Evolutionary conservation across 2,113 vertebrate species (phyloP).

Genomic region (Spilogale gracilis): DNA sequence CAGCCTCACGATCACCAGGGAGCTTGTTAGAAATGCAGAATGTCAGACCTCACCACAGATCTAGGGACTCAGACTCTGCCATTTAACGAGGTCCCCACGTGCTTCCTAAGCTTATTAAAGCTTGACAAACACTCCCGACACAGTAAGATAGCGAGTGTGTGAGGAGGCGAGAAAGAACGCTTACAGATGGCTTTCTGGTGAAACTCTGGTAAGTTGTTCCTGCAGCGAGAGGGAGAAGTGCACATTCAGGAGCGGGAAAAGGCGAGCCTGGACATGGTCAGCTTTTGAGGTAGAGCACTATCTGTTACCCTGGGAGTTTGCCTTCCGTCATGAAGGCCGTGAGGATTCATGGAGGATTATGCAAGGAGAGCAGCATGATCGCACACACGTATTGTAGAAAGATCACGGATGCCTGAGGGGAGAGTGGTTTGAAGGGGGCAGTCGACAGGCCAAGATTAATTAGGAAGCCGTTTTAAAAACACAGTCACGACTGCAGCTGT

Average conservation of each 20-base stretch:
- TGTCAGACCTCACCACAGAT: neutral
- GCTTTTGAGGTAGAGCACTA: neutral
- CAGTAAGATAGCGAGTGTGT: neutral
- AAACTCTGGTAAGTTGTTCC: neutral
- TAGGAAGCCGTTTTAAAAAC: neutral
- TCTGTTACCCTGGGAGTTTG: neutral
- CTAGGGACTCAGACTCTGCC: neutral
- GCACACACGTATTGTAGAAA: neutral
- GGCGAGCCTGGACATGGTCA: neutral
- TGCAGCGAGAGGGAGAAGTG: neutral
- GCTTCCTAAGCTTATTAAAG: neutral
- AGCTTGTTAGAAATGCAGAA: neutral
- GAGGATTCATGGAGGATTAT: neutral
- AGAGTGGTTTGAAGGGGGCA: neutral
- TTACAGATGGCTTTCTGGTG: neutral
- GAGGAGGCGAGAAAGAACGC: neutral
- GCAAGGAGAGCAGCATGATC: neutral
- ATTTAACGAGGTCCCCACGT: neutral
- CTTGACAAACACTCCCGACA: neutral
- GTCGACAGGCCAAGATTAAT: neutral
- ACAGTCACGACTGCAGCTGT: neutral
- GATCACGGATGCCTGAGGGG: neutral
- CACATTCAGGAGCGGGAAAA: neutral
- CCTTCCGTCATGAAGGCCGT: neutral
- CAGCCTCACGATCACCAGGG: neutral